Base-by-base conservation (phyloP, 2,888 invertebrate genomes). In the Nomada goodeniana region DNA sequence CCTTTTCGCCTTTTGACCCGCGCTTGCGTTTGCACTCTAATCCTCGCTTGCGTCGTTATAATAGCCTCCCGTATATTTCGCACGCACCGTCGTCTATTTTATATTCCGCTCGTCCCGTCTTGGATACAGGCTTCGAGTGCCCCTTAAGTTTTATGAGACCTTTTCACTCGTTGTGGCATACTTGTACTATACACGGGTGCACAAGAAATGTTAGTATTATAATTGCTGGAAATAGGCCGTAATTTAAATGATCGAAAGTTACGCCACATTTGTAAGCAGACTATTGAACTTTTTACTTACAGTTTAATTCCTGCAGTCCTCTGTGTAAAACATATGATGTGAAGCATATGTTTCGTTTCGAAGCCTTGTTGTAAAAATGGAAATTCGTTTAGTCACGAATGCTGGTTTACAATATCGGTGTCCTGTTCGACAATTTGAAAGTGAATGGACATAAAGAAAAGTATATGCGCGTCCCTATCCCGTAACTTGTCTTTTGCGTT, bases 1-100 rank as follows among this genome's bases (percentile, higher is more conserved):
- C 13, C 20, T 23, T 36, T 9, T 36, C 18, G 5, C 23, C 13
- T 9, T 42, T 18, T 59, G 13, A 42, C 52, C 29, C 11, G 13
- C 47, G 47, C 47, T 10, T 15, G 36, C 20, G 15, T 53, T n/a
- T n/a, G n/a, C n/a, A n/a, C n/a, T n/a, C 47, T 67, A 10, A 20
- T 53, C n/a, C 36, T 3, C 20, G 29, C 15, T 15, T 9, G 36
- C 20, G 15, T 53, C 13, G 53, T 67, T 53, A 67, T 67, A 67
- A 67, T 53, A 26, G 67, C 20, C 67, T 20, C 67, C 53, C 67
- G 15, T 53, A 52, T 52, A 67, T 67, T 67, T 29, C 9, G 36
- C 20, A 36, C 36, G 52, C 20, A 53, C 29, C 10, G 15, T 20
- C 36, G n/a, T 13, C 26, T 57, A 47, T 69, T 69, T 69, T 29